phyloP scores from a whole-genome alignment of 2,888 invertebrate species.

The Oscheius sp. region DNA sequence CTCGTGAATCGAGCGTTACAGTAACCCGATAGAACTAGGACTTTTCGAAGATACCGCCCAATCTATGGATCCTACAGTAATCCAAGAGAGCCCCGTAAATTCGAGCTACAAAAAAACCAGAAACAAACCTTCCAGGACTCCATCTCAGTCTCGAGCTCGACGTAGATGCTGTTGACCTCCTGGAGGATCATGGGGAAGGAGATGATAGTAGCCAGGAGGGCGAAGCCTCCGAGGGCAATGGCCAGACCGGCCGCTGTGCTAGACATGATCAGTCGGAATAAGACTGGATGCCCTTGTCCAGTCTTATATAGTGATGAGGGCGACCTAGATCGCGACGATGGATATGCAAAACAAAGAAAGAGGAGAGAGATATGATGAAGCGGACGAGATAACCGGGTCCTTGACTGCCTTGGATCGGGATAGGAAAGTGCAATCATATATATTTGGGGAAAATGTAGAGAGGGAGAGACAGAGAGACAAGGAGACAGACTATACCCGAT shows the following conservation, averaged over 20 bases:
- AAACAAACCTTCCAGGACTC: slow-evolving; percentile 55
- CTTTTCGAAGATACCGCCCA: no score
- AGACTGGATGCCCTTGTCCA: slow-evolving; percentile 1
- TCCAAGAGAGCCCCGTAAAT: neutral
- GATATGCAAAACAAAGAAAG: slow-evolving; percentile 35
- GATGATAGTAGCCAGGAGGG: slow-evolving; percentile 50
- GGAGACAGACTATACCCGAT: no score
- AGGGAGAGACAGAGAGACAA: no score
- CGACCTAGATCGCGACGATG: slow-evolving; percentile 29
- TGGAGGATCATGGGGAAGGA: slow-evolving; percentile 51
- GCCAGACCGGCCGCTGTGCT: slow-evolving; percentile 51
- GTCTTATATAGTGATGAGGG: slow-evolving; percentile 3
- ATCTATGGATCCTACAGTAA: no score
- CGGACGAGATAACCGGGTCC: slow-evolving; percentile 7
- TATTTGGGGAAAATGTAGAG: no score
- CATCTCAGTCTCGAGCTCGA: slow-evolving; percentile 61
- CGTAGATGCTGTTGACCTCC: slow-evolving; percentile 56
- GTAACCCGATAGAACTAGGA: no score
- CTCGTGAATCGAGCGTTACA: no score
- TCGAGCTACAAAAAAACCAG: neutral
- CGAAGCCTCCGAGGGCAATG: slow-evolving; percentile 49
- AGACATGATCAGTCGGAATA: slow-evolving; percentile 17
- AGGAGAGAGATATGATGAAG: neutral
- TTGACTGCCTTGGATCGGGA: no score
- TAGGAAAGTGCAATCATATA: no score